Conservation (phyloP, 2,113 vertebrate genomes). For the Amblyopsis rosae region DNA sequence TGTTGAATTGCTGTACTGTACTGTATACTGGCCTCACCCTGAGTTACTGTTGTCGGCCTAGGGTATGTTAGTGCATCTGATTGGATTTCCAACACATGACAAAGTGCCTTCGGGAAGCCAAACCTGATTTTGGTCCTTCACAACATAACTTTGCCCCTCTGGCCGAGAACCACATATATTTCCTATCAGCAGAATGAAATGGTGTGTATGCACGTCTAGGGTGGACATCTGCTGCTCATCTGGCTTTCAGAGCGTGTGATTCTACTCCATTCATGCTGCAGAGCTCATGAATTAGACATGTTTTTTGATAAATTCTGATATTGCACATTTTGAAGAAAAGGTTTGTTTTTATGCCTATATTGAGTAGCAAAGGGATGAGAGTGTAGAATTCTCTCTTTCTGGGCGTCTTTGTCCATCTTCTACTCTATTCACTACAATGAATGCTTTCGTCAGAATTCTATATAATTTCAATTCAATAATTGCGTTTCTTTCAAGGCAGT, state of each 20-base stretch:
- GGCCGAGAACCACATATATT: neutral
- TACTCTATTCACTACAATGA: conserved; percentile 12
- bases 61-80: conserved; percentile 17
- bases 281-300: conserved; percentile 9
- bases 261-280: neutral
- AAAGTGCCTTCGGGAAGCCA: conserved; percentile 14
- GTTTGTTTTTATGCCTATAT: conserved; percentile 11
- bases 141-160: conserved; percentile 20
- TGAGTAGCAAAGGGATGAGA: neutral
- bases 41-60: conserved; percentile 16
- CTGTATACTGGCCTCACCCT: conserved; percentile 16
- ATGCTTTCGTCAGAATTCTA: conserved; percentile 32
- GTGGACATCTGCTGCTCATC: neutral
- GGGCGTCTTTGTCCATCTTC: conserved; percentile 2
- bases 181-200: neutral
- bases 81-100: conserved; percentile 16
- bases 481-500: conserved; percentile 44
- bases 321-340: neutral
- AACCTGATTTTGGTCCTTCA: conserved; percentile 33
- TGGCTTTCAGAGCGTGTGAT: neutral
- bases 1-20: neutral
- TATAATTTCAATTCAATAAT: conserved; percentile 33
- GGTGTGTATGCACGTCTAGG: neutral
- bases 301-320: neutral
- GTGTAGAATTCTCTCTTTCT: conserved; percentile 1